phyloP scores from a whole-genome alignment of 2,888 invertebrate species.

The Chirona hameri region DNA sequence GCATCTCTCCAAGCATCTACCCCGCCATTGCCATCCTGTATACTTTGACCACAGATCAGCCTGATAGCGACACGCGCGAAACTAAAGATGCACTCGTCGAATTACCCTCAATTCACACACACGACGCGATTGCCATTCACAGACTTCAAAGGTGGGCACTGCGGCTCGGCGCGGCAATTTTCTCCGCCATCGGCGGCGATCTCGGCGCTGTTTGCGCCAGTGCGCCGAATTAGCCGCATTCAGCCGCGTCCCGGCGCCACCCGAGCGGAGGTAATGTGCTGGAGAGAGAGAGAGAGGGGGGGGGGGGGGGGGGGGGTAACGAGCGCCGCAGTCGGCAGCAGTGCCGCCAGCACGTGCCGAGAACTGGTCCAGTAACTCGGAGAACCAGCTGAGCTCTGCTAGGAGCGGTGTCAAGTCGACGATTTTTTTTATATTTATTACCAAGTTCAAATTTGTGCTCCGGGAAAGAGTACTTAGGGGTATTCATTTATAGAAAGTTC shows the following conservation, averaged over 20 bases:
- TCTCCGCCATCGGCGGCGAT: not conserved
- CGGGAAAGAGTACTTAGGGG: no score
- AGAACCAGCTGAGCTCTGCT: no score
- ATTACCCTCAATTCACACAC: not conserved
- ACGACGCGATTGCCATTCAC: not conserved
- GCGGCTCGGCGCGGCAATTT: not conserved
- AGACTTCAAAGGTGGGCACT: not conserved
- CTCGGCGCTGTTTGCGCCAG: not conserved
- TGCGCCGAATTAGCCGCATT: conserved; percentile 9
- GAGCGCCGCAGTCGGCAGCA: not conserved
- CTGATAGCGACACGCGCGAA: not conserved
- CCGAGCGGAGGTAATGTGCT: not conserved
- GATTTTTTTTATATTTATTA: no score
- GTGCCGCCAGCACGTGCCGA: not conserved
- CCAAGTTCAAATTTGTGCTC: no score
- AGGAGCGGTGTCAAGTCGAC: no score
- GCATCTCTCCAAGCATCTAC: no score
- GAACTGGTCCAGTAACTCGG: no score
- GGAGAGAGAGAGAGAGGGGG: not conserved
- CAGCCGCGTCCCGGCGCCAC: not conserved
- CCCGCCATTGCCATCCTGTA: no score
- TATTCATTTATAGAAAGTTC: no score
- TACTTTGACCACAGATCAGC: no score
- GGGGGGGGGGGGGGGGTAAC: not conserved
- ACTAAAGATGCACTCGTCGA: not conserved